These are phyloP conservation scores for Prionace glauca DNA, from an alignment of 2,797 vertebrate species.

Conservation along the genomic window DNA sequence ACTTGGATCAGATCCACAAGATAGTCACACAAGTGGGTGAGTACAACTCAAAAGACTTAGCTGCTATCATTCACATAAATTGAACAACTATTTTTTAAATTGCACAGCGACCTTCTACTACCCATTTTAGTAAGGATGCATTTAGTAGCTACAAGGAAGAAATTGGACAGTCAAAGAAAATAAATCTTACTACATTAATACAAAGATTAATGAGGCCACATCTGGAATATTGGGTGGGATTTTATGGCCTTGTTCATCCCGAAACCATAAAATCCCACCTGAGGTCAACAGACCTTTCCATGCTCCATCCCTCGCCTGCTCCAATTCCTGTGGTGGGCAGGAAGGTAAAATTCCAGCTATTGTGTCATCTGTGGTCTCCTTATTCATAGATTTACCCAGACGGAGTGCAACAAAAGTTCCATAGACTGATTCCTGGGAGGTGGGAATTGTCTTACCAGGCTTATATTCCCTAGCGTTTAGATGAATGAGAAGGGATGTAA, in stretches of 20 bases:
- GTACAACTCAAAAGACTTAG: slow-evolving; percentile 41
- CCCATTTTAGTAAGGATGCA: not conserved
- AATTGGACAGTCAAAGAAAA: not conserved
- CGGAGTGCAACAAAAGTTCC: not conserved
- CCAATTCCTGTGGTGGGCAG: no score
- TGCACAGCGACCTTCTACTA: no score
- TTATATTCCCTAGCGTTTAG: no score
- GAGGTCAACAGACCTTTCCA: no score
- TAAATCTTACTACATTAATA: not conserved
- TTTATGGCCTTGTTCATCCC: no score
- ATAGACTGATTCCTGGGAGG: no score
- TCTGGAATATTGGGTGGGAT: not conserved
- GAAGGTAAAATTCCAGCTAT: no score
- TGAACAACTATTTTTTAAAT: not conserved
- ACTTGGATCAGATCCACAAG: slow-evolving; percentile 59
- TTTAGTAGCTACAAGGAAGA: not conserved
- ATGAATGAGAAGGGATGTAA: no score
- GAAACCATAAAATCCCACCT: no score
- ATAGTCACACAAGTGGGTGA: slow-evolving; percentile 60
- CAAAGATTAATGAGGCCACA: not conserved
- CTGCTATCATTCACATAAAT: not conserved
- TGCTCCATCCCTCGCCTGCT: no score
- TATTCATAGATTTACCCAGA: not conserved
- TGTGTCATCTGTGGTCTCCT: not conserved
- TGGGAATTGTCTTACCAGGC: no score